These are phyloP conservation scores for Drosophila nigritarsus DNA, from an alignment of 2,888 invertebrate species.

Conservation along the genomic window DNA sequence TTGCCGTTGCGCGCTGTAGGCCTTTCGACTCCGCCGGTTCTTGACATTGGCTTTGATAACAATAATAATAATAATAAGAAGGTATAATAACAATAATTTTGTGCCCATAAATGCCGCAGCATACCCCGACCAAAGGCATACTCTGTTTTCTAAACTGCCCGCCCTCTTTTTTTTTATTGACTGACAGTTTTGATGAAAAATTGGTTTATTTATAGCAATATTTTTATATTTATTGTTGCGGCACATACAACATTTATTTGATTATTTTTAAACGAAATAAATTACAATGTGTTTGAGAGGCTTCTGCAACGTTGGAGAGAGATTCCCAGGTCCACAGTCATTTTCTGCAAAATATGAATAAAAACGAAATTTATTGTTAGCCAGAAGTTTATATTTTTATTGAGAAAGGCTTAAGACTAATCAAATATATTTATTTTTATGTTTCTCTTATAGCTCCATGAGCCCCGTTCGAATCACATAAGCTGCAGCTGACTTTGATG, in stretches of 20 bases:
- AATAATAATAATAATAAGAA: slow-evolving; percentile 74
- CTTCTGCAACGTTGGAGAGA: background rate
- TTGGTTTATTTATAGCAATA: slow-evolving; percentile 69
- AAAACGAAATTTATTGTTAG: slow-evolving; percentile 40
- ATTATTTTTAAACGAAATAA: slow-evolving; percentile 36
- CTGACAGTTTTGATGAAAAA: slow-evolving; percentile 62
- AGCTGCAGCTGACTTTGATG: slow-evolving; percentile 19
- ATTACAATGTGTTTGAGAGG: slow-evolving; percentile 29
- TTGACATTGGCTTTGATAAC: slow-evolving; percentile 74
- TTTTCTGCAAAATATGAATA: slow-evolving; percentile 28
- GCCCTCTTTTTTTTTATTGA: slow-evolving; percentile 53
- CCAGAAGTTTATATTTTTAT: slow-evolving; percentile 15
- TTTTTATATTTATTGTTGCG: slow-evolving; percentile 62
- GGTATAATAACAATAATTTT: slow-evolving; percentile 75
- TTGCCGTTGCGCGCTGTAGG: slow-evolving; percentile 21
- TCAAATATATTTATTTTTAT: slow-evolving; percentile 34
- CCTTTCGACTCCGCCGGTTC: slow-evolving; percentile 35
- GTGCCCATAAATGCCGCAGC: slow-evolving; percentile 63
- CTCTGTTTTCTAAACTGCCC: slow-evolving; percentile 13
- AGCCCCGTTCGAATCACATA: slow-evolving; percentile 14
- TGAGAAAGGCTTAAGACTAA: slow-evolving; percentile 30
- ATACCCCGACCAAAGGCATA: slow-evolving; percentile 17
- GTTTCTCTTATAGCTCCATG: slow-evolving; percentile 33
- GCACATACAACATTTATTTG: slow-evolving; percentile 26
- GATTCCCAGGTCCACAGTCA: slow-evolving; percentile 7